Percentiles rank a stretch among this genome's conserved stretches.
Conservation (phyloP, 2,797 vertebrate species). For the Denticeps clupeoides region DNA sequence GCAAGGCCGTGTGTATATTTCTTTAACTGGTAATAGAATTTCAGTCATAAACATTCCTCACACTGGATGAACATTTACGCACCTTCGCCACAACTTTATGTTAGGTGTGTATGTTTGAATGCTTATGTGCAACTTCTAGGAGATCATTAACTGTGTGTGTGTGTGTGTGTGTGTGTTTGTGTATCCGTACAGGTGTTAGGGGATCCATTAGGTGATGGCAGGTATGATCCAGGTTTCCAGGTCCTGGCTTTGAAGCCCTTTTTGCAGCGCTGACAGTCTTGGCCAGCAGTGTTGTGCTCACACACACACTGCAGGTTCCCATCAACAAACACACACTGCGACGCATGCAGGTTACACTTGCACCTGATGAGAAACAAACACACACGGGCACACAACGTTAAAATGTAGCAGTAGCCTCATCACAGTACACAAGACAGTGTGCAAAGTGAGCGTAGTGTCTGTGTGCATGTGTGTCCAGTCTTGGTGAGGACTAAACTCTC, state of each 20-base stretch:
- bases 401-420: too few relatives aligned
- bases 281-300: constrained; percentile 95
- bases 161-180: background rate
- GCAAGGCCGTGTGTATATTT: too few relatives aligned
- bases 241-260: constrained; percentile 88
- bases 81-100: too few relatives aligned
- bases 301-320: constrained; percentile 92
- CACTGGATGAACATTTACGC: too few relatives aligned
- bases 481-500: too few relatives aligned
- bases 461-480: background rate
- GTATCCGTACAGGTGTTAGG: constrained; percentile 82
- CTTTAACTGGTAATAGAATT: too few relatives aligned
- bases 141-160: background rate
- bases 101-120: background rate
- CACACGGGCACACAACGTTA: constrained; percentile 2
- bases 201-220: constrained; percentile 79
- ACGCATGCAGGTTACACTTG: constrained; percentile 94
- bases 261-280: constrained; percentile 91
- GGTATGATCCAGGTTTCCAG: constrained; percentile 90
- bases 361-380: constrained; percentile 59
- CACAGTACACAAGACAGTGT: too few relatives aligned
- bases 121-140: too few relatives aligned
- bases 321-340: constrained; percentile 78
- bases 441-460: too few relatives aligned
- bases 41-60: too few relatives aligned